Conservation (phyloP, 2,113 vertebrate genomes). For the Pipa parva region DNA sequence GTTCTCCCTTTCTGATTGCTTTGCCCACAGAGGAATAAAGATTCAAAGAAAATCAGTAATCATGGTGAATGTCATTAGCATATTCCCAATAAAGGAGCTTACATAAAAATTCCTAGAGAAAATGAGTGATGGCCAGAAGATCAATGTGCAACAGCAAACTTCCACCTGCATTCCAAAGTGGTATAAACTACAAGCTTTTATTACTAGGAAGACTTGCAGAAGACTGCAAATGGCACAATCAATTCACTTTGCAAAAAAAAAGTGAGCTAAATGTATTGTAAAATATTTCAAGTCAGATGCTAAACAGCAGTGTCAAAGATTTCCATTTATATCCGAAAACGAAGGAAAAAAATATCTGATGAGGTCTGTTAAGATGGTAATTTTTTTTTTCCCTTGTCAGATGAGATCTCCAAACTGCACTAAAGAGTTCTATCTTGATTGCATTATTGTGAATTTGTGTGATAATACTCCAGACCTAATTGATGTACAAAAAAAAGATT, state of each 20-base stretch:
- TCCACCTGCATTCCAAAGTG: conserved; percentile 71
- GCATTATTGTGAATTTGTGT: conserved; percentile 46
- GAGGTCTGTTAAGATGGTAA: conserved; percentile 39
- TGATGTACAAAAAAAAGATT: conserved; percentile 51
- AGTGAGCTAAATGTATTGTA: conserved; percentile 29
- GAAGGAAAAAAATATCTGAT: conserved; percentile 1
- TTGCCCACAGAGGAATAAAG: conserved; percentile 84
- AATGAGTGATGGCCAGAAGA: conserved; percentile 70
- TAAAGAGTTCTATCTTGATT: conserved; percentile 40
- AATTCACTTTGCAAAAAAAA: conserved; percentile 14
- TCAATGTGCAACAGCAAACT: conserved; percentile 67
- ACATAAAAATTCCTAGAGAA: conserved; percentile 72
- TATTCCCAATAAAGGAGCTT: conserved; percentile 88
- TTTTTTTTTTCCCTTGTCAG: conserved; percentile 43
- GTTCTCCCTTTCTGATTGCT: conserved; percentile 84
- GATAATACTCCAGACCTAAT: conserved; percentile 48
- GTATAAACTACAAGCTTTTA: conserved; percentile 44
- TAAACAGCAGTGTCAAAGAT: conserved; percentile 2
- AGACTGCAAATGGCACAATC: not conserved
- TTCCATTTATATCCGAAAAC: not conserved
- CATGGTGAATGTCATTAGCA: conserved; percentile 88
- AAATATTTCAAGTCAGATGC: not conserved
- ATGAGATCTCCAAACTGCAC: conserved; percentile 38
- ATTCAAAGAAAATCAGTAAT: conserved; percentile 95
- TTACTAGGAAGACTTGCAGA: not conserved